phyloP scores from a whole-genome alignment of 2,113 vertebrate species.

The Gambusia affinis region DNA sequence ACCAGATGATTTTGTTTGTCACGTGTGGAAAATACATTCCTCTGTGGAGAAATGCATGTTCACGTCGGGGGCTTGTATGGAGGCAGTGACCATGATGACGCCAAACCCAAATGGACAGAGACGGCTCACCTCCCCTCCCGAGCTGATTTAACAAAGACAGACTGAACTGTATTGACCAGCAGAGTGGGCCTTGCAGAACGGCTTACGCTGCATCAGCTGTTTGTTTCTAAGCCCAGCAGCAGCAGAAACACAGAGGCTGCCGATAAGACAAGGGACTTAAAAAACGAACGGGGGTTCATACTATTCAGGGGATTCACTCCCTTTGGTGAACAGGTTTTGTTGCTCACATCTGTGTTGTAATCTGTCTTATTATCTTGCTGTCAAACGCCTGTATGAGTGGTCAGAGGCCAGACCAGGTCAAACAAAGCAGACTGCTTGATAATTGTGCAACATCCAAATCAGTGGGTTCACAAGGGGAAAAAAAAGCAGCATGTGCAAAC shows the following conservation, averaged over 20 bases:
- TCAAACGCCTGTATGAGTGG: slow-evolving; percentile 23
- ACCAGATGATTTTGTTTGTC: no score
- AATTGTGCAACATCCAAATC: background rate
- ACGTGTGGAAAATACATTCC: slow-evolving; percentile 6
- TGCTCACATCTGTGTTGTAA: slow-evolving; percentile 31
- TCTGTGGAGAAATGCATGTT: slow-evolving; percentile 7
- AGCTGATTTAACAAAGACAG: slow-evolving; percentile 64
- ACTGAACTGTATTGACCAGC: slow-evolving; percentile 36
- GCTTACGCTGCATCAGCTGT: slow-evolving; percentile 66
- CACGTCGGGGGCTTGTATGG: slow-evolving; percentile 25
- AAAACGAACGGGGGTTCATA: slow-evolving; percentile 6
- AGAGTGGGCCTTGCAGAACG: slow-evolving; percentile 14
- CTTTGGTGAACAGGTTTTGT: slow-evolving; percentile 27
- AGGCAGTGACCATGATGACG: slow-evolving; percentile 24
- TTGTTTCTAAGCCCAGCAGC: slow-evolving; percentile 50
- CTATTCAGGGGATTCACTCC: slow-evolving; percentile 41
- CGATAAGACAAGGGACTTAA: slow-evolving; percentile 23
- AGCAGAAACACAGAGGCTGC: slow-evolving; percentile 14
- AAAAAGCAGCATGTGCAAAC: background rate
- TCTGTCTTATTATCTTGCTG: slow-evolving; percentile 33
- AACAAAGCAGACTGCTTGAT: slow-evolving; percentile 3
- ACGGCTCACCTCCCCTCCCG: slow-evolving; percentile 21
- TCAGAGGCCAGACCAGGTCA: background rate
- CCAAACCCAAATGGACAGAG: slow-evolving; percentile 1
- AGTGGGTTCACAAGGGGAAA: background rate